phyloP scores from a whole-genome alignment of 1,140 invertebrate species.

The Neodiprion virginianus region DNA sequence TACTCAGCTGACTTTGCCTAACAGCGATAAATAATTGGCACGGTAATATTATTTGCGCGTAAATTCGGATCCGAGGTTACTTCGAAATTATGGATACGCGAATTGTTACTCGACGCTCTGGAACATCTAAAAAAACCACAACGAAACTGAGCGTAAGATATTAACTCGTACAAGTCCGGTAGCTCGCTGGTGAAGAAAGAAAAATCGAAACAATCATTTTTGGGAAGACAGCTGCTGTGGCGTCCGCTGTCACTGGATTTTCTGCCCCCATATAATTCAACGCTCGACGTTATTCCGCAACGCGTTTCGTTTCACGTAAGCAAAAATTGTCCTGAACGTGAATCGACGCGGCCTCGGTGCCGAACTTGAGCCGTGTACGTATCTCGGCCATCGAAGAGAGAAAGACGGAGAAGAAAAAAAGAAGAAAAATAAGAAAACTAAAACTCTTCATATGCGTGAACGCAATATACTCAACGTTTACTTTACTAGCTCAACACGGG shows the following conservation, averaged over 20 bases:
- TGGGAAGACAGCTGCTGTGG: background rate
- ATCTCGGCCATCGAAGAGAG: too few species aligned
- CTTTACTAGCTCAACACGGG: too few species aligned
- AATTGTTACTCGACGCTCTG: background rate
- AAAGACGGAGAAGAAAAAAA: too few species aligned
- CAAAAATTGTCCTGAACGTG: background rate
- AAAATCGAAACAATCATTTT: conserved; percentile 4
- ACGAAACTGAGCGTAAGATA: background rate
- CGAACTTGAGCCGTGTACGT: too few species aligned
- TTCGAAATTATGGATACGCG: background rate
- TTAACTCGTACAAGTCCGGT: background rate
- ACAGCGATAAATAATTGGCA: background rate
- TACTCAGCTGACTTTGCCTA: background rate
- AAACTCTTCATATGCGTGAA: too few species aligned
- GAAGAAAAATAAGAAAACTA: too few species aligned
- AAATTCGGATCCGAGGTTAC: background rate
- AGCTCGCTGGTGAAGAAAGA: background rate
- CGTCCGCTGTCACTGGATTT: background rate
- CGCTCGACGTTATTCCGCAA: background rate
- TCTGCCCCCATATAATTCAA: background rate
- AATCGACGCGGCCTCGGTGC: background rate
- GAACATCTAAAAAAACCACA: background rate
- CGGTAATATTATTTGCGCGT: background rate
- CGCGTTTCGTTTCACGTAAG: background rate
- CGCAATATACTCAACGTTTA: too few species aligned